A percentile compares a stretch with the other conserved stretches of the same genome.
Conservation (phyloP, 2,113 vertebrate species). For the Lichenostomus cassidix region DNA sequence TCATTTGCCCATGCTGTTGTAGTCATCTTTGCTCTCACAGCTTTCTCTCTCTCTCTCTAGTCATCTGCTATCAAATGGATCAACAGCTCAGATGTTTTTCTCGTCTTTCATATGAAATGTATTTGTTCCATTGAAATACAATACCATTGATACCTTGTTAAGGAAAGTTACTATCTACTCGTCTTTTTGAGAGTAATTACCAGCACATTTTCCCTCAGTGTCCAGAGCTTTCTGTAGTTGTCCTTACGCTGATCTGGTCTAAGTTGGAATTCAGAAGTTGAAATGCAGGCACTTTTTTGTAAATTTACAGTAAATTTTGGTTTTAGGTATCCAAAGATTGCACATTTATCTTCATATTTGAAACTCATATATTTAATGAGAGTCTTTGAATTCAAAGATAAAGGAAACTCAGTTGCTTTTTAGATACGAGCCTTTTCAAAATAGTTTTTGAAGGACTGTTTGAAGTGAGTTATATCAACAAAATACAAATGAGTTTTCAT, state of each 20-base stretch:
- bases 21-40: background rate
- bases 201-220: accelerated
- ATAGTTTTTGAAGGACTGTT: background rate
- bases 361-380: background rate
- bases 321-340: background rate
- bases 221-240: background rate
- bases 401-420: background rate
- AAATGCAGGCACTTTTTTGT: background rate
- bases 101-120: background rate
- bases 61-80: background rate
- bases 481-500: background rate
- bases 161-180: background rate
- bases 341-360: background rate
- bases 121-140: background rate
- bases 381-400: background rate
- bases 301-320: background rate
- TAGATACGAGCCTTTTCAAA: background rate
- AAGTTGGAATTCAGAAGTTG: background rate
- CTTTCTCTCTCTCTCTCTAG: background rate
- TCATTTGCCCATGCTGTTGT: background rate
- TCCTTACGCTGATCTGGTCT: background rate
- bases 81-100: background rate
- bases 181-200: background rate
- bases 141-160: background rate
- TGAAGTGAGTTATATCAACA: background rate